Evolutionary conservation across 2,888 invertebrate species (phyloP).

Genomic region (Dicyrtomina minuta): DNA sequence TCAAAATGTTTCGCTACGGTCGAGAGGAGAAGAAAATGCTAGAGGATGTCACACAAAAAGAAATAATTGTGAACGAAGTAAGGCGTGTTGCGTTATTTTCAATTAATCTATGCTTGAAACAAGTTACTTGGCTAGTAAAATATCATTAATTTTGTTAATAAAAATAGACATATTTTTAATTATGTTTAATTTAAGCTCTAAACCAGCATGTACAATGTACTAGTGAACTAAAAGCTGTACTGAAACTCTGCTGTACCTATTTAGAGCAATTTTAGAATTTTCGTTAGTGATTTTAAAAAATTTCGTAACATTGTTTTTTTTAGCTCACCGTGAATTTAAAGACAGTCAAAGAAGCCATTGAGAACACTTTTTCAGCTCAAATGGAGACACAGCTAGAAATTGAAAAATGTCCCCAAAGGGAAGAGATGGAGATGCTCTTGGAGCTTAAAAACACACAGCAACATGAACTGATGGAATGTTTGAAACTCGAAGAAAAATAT

Average conservation of each 20-base stretch:
- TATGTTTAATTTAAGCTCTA: no score
- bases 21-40: background rate
- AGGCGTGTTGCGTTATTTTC: background rate
- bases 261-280: no score
- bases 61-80: background rate
- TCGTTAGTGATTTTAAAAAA: no score
- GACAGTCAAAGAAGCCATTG: slow-evolving; percentile 8
- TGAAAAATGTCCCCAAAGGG: background rate
- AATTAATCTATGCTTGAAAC: no score
- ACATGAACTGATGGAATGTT: slow-evolving; percentile 32
- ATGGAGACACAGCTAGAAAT: background rate
- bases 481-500: slow-evolving; percentile 33
- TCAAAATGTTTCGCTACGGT: background rate
- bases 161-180: no score
- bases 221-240: no score
- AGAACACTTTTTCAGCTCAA: slow-evolving; percentile 4
- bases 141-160: no score
- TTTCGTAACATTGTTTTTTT: no score
- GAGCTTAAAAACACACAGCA: slow-evolving; percentile 20
- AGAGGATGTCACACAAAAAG: slow-evolving; percentile 4
- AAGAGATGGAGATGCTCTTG: slow-evolving; percentile 8
- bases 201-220: no score
- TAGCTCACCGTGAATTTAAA: slow-evolving; percentile 7
- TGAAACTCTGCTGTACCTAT: no score
- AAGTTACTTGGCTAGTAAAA: no score